Evolutionary conservation across 2,888 invertebrate species (phyloP).

Genomic region (Dolomedes plantarius): DNA sequence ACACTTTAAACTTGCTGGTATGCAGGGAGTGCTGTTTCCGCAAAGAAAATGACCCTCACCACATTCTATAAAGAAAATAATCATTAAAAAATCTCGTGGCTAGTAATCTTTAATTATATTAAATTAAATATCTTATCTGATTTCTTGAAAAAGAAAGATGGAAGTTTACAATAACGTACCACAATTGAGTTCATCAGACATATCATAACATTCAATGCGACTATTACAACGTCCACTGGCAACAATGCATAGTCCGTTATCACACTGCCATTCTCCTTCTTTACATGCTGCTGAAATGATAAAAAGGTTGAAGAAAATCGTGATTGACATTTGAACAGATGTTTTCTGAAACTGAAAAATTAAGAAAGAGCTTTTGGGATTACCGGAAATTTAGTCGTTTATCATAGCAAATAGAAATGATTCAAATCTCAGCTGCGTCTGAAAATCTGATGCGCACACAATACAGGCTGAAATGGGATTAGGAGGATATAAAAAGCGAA

Average conservation of each 20-base stretch:
- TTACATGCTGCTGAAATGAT: constrained; percentile 35
- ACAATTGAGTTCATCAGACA: constrained; percentile 85
- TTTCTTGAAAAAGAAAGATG: constrained; percentile 5
- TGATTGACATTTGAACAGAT: neutral
- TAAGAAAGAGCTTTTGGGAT: too few relatives aligned
- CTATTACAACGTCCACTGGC: constrained; percentile 84
- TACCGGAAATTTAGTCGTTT: too few relatives aligned
- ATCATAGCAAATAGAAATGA: too few relatives aligned
- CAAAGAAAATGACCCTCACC: constrained; percentile 81
- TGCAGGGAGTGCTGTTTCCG: constrained; percentile 85
- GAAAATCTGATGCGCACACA: too few relatives aligned
- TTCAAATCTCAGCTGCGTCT: too few relatives aligned
- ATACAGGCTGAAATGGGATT: too few relatives aligned
- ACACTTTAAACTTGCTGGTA: constrained; percentile 83
- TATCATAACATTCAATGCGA: constrained; percentile 84
- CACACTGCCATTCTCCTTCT: constrained; percentile 83
- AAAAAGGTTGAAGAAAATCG: neutral
- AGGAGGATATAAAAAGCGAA: too few relatives aligned
- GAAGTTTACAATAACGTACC: constrained; percentile 79
- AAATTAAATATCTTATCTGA: too few relatives aligned
- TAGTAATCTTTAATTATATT: too few relatives aligned
- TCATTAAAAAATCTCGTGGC: too few relatives aligned
- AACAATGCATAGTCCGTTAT: constrained; percentile 84
- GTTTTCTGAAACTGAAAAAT: too few relatives aligned
- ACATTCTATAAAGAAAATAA: constrained; percentile 73